A percentile compares a stretch with the other conserved stretches of the same genome.
These are phyloP conservation scores for Hemibagrus wyckioides DNA, from an alignment of 2,113 vertebrate species.

Conservation along the genomic window DNA sequence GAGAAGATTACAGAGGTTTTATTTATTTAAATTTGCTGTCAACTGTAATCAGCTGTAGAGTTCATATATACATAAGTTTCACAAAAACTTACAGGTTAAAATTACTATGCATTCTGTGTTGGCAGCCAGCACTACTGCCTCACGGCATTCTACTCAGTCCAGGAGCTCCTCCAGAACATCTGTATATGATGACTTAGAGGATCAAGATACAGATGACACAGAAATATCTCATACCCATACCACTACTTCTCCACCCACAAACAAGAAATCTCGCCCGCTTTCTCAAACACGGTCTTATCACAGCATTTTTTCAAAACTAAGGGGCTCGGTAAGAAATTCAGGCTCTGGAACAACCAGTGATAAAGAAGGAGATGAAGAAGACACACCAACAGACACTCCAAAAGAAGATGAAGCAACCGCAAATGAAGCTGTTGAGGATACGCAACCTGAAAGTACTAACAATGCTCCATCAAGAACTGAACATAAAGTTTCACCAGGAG, in stretches of 20 bases:
- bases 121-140: constrained; percentile 71
- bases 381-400: constrained; percentile 53
- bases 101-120: constrained; percentile 51
- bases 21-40: no score
- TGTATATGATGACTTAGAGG: constrained; percentile 59
- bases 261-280: constrained; percentile 66
- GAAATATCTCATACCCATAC: constrained; percentile 47
- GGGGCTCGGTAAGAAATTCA: constrained; percentile 66
- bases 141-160: constrained; percentile 59
- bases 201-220: constrained; percentile 60
- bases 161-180: constrained; percentile 60
- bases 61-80: no score
- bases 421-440: constrained; percentile 51
- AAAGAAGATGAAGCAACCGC: constrained; percentile 54
- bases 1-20: background rate
- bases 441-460: constrained; percentile 45
- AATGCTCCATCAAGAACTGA: constrained; percentile 43
- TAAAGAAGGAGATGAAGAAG: constrained; percentile 48
- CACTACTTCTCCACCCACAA: constrained; percentile 58
- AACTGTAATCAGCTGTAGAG: no score
- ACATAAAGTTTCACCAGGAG: constrained; percentile 6
- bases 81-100: background rate
- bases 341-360: constrained; percentile 38
- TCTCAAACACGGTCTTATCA: constrained; percentile 75
- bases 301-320: constrained; percentile 72